phyloP scores from a whole-genome alignment of 1,140 invertebrate species.

The Portunus trituberculatus region DNA sequence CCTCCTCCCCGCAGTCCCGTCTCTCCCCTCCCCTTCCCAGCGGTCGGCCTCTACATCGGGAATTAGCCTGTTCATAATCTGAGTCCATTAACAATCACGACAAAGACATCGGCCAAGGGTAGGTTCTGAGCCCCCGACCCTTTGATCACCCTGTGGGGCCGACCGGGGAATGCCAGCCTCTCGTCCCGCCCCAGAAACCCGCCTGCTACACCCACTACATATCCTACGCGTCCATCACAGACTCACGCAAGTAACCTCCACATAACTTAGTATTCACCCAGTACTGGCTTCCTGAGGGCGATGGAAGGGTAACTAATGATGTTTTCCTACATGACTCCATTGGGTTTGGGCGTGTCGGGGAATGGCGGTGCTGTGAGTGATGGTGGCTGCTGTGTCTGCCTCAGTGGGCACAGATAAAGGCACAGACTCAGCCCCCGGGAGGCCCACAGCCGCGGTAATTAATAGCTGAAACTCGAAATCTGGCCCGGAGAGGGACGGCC shows the following conservation, averaged over 20 bases:
- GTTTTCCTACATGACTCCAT: background rate
- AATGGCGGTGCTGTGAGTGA: constrained; percentile 6
- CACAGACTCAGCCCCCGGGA: constrained; percentile 10
- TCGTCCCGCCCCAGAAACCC: background rate
- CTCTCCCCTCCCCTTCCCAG: background rate
- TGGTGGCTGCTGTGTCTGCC: background rate
- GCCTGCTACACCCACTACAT: background rate
- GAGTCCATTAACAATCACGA: constrained; percentile 64
- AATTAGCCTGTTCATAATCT: constrained; percentile 70
- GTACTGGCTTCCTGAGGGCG: background rate
- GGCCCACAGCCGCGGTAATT: constrained; percentile 45
- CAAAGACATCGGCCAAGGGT: constrained; percentile 54
- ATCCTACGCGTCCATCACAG: background rate
- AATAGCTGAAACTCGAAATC: constrained; percentile 57
- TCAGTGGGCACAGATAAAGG: constrained; percentile 59
- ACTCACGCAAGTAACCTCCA: background rate
- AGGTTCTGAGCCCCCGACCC: constrained; percentile 39
- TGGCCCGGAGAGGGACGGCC: background rate
- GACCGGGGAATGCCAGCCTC: constrained; percentile 39
- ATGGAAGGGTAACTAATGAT: background rate
- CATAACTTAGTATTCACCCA: background rate
- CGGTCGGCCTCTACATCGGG: constrained; percentile 44
- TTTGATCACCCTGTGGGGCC: constrained; percentile 59
- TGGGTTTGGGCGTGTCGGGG: background rate
- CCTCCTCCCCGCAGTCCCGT: background rate